phyloP scores from a whole-genome alignment of 2,797 vertebrate species.

The Smutsia temminckii region DNA sequence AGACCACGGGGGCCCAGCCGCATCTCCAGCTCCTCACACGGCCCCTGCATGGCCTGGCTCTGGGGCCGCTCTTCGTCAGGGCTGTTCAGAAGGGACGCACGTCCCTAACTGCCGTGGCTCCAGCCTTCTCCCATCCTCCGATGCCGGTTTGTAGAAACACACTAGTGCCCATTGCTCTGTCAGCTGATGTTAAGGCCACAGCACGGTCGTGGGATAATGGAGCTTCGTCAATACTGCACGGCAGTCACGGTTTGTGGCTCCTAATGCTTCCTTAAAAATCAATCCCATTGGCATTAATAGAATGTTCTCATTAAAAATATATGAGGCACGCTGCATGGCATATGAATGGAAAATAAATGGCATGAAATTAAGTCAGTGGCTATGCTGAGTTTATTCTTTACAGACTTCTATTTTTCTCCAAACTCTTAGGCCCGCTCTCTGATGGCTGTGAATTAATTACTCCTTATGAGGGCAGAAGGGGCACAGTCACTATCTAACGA shows the following conservation, averaged over 20 bases:
- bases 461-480: too few relatives aligned
- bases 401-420: neutral
- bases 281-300: conserved; percentile 37
- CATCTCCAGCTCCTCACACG: neutral
- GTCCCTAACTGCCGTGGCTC: accelerated
- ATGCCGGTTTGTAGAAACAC: neutral
- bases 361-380: neutral
- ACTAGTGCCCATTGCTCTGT: neutral
- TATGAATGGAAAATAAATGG: neutral
- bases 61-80: neutral
- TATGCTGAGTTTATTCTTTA: neutral
- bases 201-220: conserved; percentile 1
- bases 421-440: neutral
- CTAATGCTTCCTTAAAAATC: conserved; percentile 54
- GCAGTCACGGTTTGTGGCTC: neutral
- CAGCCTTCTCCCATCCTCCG: neutral
- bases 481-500: neutral
- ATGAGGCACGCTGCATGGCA: neutral
- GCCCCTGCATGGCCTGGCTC: accelerated
- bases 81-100: accelerated
- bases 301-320: conserved; percentile 68
- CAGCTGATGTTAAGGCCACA: neutral
- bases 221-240: neutral
- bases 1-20: too few relatives aligned
- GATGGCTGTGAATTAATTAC: neutral